A percentile compares a stretch with the other conserved stretches of the same genome.
Evolutionary conservation across 2,797 vertebrate species (phyloP).

Genomic region (Hippoglossus hippoglossus): DNA sequence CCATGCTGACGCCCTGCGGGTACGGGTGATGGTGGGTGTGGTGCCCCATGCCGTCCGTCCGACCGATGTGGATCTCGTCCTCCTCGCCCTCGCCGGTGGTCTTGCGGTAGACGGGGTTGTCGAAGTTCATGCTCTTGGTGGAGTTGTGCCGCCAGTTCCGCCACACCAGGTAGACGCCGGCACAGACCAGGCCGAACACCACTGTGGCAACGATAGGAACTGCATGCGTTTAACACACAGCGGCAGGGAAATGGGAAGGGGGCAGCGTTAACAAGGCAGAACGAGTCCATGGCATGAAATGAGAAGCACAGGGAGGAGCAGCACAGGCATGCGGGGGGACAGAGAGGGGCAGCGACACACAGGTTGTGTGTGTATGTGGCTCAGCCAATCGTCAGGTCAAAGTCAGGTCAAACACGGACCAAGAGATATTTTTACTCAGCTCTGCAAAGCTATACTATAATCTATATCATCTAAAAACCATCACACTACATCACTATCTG

Average conservation of each 20-base stretch:
- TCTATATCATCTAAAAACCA: background rate
- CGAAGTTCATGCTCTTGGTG: slow-evolving; percentile 99
- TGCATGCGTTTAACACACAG: slow-evolving; percentile 87
- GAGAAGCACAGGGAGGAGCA: slow-evolving; percentile 60
- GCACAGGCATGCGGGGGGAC: slow-evolving; percentile 63
- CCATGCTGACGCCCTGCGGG: slow-evolving; percentile 79
- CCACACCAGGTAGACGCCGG: slow-evolving; percentile 94
- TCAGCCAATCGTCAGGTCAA: slow-evolving; percentile 20
- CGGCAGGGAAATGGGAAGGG: slow-evolving; percentile 66
- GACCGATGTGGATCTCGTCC: slow-evolving; percentile 97
- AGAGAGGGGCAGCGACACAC: slow-evolving; percentile 23
- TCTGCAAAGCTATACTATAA: background rate
- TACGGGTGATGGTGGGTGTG: slow-evolving; percentile 84
- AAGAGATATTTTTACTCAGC: background rate
- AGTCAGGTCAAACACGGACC: slow-evolving; percentile 5
- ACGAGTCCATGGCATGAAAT: slow-evolving; percentile 73
- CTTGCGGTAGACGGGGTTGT: slow-evolving; percentile 98
- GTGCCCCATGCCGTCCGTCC: slow-evolving; percentile 88
- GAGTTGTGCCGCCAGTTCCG: slow-evolving; percentile 97
- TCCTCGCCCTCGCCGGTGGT: slow-evolving; percentile 92
- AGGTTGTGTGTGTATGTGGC: slow-evolving; percentile 50
- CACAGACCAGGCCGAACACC: slow-evolving; percentile 91
- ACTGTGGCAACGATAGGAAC: slow-evolving; percentile 89
- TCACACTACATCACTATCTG: slow-evolving; percentile 29
- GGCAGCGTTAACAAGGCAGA: slow-evolving; percentile 77